Conservation (phyloP, 2,888 invertebrate genomes). For the Buathra laborator region DNA sequence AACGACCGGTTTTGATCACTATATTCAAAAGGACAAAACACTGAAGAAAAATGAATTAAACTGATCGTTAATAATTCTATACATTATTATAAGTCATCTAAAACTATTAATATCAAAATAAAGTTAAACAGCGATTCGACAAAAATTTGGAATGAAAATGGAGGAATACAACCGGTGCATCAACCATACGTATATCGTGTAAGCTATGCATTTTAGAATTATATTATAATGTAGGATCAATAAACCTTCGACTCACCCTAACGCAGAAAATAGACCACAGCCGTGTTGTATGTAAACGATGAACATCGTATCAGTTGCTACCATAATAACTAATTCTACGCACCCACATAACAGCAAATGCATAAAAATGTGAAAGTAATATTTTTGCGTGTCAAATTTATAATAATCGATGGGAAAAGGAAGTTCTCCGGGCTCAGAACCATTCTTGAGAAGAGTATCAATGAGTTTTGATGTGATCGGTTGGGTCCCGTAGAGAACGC, state of each 20-base stretch:
- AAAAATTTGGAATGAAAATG: too few relatives aligned
- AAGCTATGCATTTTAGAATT: too few relatives aligned
- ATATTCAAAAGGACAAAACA: background rate
- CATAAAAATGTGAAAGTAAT: constrained; percentile 49
- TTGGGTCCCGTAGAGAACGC: constrained; percentile 40
- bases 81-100: too few relatives aligned
- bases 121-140: background rate
- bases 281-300: constrained; percentile 23
- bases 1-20: background rate
- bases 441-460: constrained; percentile 27
- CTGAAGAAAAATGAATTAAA: background rate
- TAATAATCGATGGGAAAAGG: constrained; percentile 54
- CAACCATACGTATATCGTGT: too few relatives aligned
- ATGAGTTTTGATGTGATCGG: constrained; percentile 44
- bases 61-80: background rate
- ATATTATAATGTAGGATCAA: too few relatives aligned
- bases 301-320: background rate
- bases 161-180: too few relatives aligned
- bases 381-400: constrained; percentile 52
- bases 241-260: constrained; percentile 25
- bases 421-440: constrained; percentile 44
- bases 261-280: constrained; percentile 29
- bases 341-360: constrained; percentile 19
- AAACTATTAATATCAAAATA: background rate
- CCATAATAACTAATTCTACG: background rate